Conservation (phyloP, 1,140 invertebrate species). For the Drosophila pandora region DNA sequence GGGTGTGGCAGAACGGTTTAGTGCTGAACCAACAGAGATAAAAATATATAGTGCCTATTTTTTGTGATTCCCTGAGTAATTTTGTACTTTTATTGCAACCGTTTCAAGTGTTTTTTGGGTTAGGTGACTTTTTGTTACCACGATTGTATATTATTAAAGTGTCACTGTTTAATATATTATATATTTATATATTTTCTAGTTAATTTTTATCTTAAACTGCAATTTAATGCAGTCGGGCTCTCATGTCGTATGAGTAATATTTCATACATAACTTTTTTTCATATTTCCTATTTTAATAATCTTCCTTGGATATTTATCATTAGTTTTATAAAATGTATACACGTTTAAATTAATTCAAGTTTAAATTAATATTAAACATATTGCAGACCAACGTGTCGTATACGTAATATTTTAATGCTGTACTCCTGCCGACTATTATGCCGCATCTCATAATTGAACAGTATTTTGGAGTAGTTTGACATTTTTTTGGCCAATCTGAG, state of each 20-base stretch:
- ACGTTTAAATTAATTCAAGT: too few relatives aligned
- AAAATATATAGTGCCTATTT: not conserved
- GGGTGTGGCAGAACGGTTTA: conserved; percentile 33
- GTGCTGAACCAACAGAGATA: conserved; percentile 28
- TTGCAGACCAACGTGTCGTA: not conserved
- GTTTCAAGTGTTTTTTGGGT: not conserved
- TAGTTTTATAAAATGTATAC: too few relatives aligned
- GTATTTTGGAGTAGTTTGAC: not conserved
- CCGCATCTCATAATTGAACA: not conserved
- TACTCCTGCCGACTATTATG: too few relatives aligned
- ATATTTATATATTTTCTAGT: not conserved
- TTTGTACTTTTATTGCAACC: not conserved
- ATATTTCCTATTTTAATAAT: not conserved
- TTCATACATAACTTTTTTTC: not conserved
- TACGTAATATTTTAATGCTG: not conserved
- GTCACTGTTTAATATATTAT: not conserved
- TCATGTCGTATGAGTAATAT: not conserved
- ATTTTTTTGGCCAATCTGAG: not conserved
- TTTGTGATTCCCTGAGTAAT: not conserved
- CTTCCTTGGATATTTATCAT: too few relatives aligned
- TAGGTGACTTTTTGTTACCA: too few relatives aligned
- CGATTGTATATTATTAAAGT: too few relatives aligned
- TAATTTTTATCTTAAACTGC: too few relatives aligned
- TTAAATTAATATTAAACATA: not conserved
- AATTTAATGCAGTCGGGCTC: not conserved